Evolutionary conservation across 2,113 vertebrate species (phyloP), one percentile per base, ranked within the genome.

Genomic region (Notarius lentiginosus): DNA sequence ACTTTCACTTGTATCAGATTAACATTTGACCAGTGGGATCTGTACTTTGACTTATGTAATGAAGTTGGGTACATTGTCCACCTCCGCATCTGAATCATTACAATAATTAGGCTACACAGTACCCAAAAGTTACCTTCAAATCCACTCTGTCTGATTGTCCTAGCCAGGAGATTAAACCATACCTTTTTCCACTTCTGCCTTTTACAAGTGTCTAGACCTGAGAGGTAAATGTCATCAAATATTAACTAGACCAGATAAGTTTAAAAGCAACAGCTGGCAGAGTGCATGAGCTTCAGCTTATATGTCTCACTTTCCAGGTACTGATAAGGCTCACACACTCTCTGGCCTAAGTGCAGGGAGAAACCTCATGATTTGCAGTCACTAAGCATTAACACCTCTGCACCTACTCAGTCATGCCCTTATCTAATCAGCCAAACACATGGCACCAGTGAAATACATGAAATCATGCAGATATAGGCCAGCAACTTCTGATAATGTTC

Each of bases 201-300:
- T 51, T 85, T 65, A 14, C 41, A 53, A 47, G 5, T 24, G 17
- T n/a, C 63, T 41, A 34, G 27, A 10, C 60, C 30, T 47, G 34
- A 81, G 15, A 49, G 24, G 5, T 70, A 41, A 60, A 68, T 72
- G 27, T 41, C 30, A 86, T 81, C 34, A 80, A 81, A 63, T 68
- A 86, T 80, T 86, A 70, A 77, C 76, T 70, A 70, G 27, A 81
- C 65, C 79, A 61, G 41, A 51, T 72, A 49, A n/a, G 14, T 60
- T 47, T 47, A n/a, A 81, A 41, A 24, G 20, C 76, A 81, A 24
- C 77, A 86, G 76, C 61, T 86, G 77, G 65, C 72, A 27, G 15
- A 27, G 75, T 68, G 51, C 68, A 17, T 86, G 27, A 30, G 7
- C 9, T 47, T 18, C 47, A 22, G 2, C 30, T 17, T 27, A n/a